Percentiles rank a stretch among this genome's conserved stretches.
These are phyloP conservation scores for Sterrhoptilus dennistouni DNA, from an alignment of 2,113 vertebrate genomes.

Conservation along the genomic window DNA sequence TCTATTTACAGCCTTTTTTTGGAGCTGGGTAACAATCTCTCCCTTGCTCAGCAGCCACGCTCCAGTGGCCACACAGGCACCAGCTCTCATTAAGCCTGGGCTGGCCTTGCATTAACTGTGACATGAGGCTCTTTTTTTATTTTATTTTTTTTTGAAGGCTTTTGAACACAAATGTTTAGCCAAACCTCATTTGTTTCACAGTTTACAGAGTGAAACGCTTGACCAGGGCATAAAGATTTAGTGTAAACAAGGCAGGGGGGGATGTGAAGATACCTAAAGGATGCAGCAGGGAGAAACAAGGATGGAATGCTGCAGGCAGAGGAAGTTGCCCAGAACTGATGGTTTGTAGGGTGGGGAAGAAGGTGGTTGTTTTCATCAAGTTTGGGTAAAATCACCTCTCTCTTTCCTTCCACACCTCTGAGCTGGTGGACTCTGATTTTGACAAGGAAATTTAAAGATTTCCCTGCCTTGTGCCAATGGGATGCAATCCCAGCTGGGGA, in stretches of 20 bases:
- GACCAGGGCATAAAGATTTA: background rate
- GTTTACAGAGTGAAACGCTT: background rate
- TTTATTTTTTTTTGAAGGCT: background rate
- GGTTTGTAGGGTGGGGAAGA: background rate
- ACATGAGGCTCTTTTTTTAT: background rate
- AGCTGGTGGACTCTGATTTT: background rate
- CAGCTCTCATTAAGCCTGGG: background rate
- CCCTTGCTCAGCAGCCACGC: background rate
- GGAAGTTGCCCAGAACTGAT: background rate
- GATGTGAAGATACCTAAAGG: background rate
- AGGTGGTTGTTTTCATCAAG: background rate
- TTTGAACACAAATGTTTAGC: background rate
- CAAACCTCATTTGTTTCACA: background rate
- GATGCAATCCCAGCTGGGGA: background rate
- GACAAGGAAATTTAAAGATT: background rate
- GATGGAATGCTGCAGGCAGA: background rate
- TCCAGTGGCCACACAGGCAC: slow-evolving; percentile 8
- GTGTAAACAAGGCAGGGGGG: background rate
- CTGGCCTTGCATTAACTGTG: background rate
- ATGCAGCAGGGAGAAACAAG: background rate
- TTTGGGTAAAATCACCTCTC: background rate
- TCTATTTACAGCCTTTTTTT: slow-evolving; percentile 24
- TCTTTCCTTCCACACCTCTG: background rate
- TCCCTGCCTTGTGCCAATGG: rapidly evolving
- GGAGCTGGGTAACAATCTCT: background rate